These are phyloP conservation scores for Aphelenchoides fujianensis DNA, from an alignment of 1,140 invertebrate genomes.

Conservation along the genomic window DNA sequence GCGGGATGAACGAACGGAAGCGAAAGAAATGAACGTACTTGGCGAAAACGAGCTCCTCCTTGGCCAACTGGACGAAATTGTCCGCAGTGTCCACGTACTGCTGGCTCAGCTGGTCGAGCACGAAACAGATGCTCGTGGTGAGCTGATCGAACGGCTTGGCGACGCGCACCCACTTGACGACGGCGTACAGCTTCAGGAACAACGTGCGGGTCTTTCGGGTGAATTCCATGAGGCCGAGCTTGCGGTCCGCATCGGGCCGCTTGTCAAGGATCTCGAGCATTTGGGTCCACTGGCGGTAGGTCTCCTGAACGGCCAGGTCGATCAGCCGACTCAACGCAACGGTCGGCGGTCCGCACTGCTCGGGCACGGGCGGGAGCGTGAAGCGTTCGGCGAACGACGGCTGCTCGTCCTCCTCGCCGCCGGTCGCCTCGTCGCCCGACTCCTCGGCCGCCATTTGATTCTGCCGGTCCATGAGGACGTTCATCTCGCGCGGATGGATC, in stretches of 20 bases:
- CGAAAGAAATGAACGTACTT: background rate
- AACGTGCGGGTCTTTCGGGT: background rate
- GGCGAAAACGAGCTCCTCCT: slow-evolving; percentile 13
- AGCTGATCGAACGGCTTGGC: slow-evolving; percentile 4
- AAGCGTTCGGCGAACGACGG: slow-evolving; percentile 3
- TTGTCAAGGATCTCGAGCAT: background rate
- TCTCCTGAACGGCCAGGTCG: slow-evolving; percentile 2
- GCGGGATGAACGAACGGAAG: background rate
- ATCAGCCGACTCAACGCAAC: background rate
- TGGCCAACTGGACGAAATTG: slow-evolving; percentile 1
- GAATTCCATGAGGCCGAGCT: slow-evolving; percentile 1
- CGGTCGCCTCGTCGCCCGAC: background rate
- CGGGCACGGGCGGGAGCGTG: slow-evolving; percentile 2
- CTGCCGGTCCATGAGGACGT: background rate
- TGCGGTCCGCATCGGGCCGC: slow-evolving; percentile 1
- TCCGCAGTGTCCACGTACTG: slow-evolving; percentile 14
- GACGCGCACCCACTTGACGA: slow-evolving; percentile 11
- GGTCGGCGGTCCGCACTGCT: background rate
- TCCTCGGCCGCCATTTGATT: background rate
- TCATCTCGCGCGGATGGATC: too few relatives aligned
- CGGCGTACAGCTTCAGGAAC: slow-evolving; percentile 11
- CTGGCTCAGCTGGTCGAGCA: slow-evolving; percentile 3
- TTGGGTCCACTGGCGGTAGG: background rate
- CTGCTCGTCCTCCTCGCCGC: background rate
- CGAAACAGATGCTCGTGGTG: background rate